Evolutionary conservation across 2,113 vertebrate species (phyloP), one percentile per base, ranked within the genome.

Genomic region (Piliocolobus tephrosceles): DNA sequence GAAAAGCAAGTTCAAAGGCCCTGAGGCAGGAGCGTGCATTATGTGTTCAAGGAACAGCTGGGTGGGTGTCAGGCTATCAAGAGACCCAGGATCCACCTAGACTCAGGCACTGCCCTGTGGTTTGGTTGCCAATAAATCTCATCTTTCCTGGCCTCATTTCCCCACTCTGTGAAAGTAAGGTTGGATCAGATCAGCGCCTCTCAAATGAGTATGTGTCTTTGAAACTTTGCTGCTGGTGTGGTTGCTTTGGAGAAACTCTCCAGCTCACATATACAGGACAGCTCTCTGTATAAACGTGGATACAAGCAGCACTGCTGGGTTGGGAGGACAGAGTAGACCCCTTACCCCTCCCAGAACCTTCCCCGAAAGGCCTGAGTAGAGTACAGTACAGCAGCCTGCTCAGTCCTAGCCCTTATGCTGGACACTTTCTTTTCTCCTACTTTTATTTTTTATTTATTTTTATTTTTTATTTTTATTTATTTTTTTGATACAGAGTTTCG

Each of bases 11-110:
- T 52, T 14, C 70, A n/a, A 40, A 92, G 70, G 25, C 61, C 83
- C 20, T 13, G 20, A 40, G 57, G 23, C 88, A 70, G 25, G 30
- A 66, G 64, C 6, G 3, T 3, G 9, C 27, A 16, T 58, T 22
- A 17, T 1, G 0, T 47, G 6, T 38, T 50, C 17, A 14, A 75
- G 35, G 91, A 78, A 17, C 40, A 45, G 76, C 14, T n/a, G 64
- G 79, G 84, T 2, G 0, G 73, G 84, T 2, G 0, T 38, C 4
- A 0, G 32, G 22, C 72, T 30, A 1, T 47, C 11, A 9, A 14
- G 82, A 85, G 76, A 81, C 47, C 27, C 27, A 14, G n/a, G 27
- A 38, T 66, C 38, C 55, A 35, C 61, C 43, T 30, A 16, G 66
- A 76, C 55, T 78, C 32, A 43, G 75, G 58, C 20, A 23, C 85